A percentile compares a stretch with the other conserved stretches of the same genome.
phyloP scores from a whole-genome alignment of 2,888 invertebrate species.

The Eugnorisma glareosa region DNA sequence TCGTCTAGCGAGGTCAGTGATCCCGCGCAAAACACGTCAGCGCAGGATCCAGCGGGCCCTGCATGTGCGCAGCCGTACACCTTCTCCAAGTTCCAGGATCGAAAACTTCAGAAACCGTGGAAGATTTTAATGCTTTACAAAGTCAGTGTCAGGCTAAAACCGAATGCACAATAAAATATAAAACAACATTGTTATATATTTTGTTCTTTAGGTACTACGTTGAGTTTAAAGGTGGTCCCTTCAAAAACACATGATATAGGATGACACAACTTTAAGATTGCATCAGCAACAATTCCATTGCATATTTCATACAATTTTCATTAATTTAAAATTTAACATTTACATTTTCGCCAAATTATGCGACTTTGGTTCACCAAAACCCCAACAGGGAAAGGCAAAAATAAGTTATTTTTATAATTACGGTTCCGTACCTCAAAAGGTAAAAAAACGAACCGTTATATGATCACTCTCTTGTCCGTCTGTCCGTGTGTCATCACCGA shows the following conservation, averaged over 20 bases:
- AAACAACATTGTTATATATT: background rate
- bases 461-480: too few relatives aligned
- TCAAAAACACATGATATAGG: background rate
- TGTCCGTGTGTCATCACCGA: too few relatives aligned
- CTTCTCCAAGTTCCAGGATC: conserved; percentile 31
- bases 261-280: background rate
- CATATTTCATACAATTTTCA: background rate
- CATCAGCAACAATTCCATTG: background rate
- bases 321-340: too few relatives aligned
- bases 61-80: conserved; percentile 61
- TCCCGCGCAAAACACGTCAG: conserved; percentile 53
- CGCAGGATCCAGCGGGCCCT: conserved; percentile 55
- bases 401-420: background rate
- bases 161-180: conserved; percentile 19
- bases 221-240: background rate
- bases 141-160: background rate
- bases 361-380: background rate
- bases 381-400: background rate
- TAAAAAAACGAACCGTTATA: too few relatives aligned
- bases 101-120: conserved; percentile 20
- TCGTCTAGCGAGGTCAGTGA: conserved; percentile 63
- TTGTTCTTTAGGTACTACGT: background rate
- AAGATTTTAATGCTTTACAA: conserved; percentile 19
- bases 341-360: background rate
- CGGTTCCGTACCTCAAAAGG: too few relatives aligned